Percentiles rank a stretch among this genome's conserved stretches.
Conservation (phyloP, 2,888 invertebrate species). For the Cotesia congregata region DNA sequence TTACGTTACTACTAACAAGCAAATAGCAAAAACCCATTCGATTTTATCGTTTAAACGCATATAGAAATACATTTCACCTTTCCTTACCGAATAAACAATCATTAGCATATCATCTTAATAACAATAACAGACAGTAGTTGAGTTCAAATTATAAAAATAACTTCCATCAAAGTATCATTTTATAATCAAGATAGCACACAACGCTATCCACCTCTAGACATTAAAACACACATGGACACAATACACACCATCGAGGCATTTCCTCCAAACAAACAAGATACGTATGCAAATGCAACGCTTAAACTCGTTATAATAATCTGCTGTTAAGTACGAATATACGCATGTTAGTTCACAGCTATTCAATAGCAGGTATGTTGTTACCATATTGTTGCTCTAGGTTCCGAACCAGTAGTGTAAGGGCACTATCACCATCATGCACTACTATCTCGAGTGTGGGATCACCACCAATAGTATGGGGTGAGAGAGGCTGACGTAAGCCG, state of each 20-base stretch:
- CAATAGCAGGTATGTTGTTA: conserved; percentile 48
- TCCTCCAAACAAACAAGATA: conserved; percentile 60
- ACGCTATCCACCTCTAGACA: not conserved
- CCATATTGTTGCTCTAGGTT: conserved; percentile 42
- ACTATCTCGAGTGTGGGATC: conserved; percentile 67
- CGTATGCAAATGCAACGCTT: conserved; percentile 64
- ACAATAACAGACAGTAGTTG: not conserved
- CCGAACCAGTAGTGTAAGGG: conserved; percentile 50
- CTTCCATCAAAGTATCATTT: not conserved
- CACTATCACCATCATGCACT: conserved; percentile 40
- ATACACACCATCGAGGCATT: conserved; percentile 31
- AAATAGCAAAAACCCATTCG: conserved; percentile 17
- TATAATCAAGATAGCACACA: not conserved
- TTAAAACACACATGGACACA: not conserved
- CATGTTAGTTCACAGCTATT: conserved; percentile 13
- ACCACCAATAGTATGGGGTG: conserved; percentile 59
- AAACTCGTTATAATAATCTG: conserved; percentile 68
- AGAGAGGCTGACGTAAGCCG: conserved; percentile 67
- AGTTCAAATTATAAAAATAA: not conserved
- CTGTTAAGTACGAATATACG: conserved; percentile 54
- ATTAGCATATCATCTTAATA: not conserved
- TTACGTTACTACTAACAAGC: conserved; percentile 34
- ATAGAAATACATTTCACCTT: not conserved
- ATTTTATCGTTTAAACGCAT: conserved; percentile 7
- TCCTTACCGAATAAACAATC: not conserved